Base-by-base conservation (phyloP, 2,888 invertebrate genomes). In the Cremastobaeus sp. region DNA sequence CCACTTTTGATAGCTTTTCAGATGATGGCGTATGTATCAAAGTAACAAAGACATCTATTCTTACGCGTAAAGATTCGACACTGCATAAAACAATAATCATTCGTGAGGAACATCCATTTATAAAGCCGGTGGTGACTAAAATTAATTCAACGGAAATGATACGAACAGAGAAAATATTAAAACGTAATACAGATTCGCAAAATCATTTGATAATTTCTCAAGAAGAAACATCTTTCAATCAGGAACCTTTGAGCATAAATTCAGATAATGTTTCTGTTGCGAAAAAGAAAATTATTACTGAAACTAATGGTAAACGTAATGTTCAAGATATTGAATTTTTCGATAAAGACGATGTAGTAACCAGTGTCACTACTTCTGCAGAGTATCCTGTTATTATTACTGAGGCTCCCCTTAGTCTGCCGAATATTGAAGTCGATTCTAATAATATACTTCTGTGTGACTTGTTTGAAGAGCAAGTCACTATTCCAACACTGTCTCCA, bases 251-350 rank as follows among this genome's bases (percentile, higher is more conserved):
- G n/a, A n/a, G n/a, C n/a, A n/a, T n/a, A n/a, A n/a, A n/a, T n/a
- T n/a, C n/a, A n/a, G 14, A 30, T 8, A 1, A 1, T 30, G 3
- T n/a, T 14, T 20, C 12, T 20, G 20, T 55, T 8, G 41, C 18
- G 1, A 30, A 39, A 12, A 39, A 41, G 14, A 39, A 41, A 12
- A 30, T 41, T 9, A n/a, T 30, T 3, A 11, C 9, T 15, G 30
- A 55, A 9, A 2, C 11, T 3, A 17, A 55, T 55, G 41, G 20
- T 4, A 18, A 14, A 18, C 6, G 30, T 30, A 12, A 15, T 1
- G n/a, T 41, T 5, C 17, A 28, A 12, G 54, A 55, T 30, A 9
- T 55, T 3, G 20, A 55, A 39, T n/a, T n/a, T n/a, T n/a, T n/a
- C n/a, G n/a, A n/a, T n/a, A n/a, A n/a, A n/a, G n/a, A n/a, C n/a